phyloP scores from a whole-genome alignment of 2,113 vertebrate species.

The Chionomys nivalis region DNA sequence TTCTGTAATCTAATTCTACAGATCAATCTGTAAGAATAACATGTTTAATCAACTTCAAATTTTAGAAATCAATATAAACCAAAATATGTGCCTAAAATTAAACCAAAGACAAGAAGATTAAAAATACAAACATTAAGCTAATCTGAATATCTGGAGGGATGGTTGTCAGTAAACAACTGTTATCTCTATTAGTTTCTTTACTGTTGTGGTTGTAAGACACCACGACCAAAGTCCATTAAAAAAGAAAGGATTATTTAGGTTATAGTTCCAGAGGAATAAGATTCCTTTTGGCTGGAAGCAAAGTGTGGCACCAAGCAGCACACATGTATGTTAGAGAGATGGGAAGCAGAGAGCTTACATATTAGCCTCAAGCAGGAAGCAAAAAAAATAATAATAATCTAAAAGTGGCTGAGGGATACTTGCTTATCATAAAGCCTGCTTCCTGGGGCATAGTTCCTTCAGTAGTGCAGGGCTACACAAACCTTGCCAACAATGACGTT shows the following conservation, averaged over 20 bases:
- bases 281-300: not conserved
- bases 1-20: not conserved
- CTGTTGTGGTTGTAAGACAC: not conserved
- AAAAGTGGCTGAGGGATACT: not conserved
- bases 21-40: not conserved
- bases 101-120: conserved; percentile 12
- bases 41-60: not conserved
- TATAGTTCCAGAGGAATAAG: not conserved
- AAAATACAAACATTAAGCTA: not conserved
- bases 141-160: not conserved
- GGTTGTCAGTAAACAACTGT: not conserved
- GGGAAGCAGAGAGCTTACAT: not conserved
- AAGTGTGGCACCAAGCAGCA: too few species aligned
- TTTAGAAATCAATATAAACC: conserved; percentile 1
- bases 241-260: not conserved
- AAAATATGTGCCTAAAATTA: not conserved
- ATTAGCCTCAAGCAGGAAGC: not conserved
- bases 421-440: not conserved
- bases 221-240: not conserved
- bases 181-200: not conserved
- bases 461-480: not conserved
- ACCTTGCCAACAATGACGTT: not conserved
- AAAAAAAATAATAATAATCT: not conserved
- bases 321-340: not conserved
- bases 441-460: not conserved